A percentile compares a stretch with the other conserved stretches of the same genome.
phyloP scores from a whole-genome alignment of 2,888 invertebrate species.

The Drosophila cognata region DNA sequence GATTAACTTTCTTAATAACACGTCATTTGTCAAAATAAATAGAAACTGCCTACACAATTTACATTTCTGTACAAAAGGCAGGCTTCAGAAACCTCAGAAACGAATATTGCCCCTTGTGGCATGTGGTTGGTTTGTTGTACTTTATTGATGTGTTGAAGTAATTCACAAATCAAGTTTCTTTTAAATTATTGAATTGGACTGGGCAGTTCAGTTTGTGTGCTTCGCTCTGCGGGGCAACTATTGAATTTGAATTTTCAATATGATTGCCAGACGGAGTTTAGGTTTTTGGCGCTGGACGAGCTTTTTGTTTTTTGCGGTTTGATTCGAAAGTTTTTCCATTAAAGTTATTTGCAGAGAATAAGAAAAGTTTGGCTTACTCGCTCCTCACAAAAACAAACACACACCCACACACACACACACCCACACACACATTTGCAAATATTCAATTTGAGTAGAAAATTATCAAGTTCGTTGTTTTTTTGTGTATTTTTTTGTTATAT shows the following conservation, averaged over 20 bases:
- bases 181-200: slow-evolving; percentile 22
- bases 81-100: not conserved
- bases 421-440: slow-evolving; percentile 61
- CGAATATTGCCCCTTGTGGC: not conserved
- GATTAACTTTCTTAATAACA: not conserved
- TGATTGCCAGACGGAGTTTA: slow-evolving; percentile 39
- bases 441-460: slow-evolving; percentile 78
- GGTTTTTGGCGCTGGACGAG: slow-evolving; percentile 29
- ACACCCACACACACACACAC: slow-evolving; percentile 16
- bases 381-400: slow-evolving; percentile 23
- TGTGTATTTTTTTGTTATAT: slow-evolving; percentile 12
- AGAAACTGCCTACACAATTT: not conserved
- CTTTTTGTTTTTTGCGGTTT: slow-evolving; percentile 69
- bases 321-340: slow-evolving; percentile 79
- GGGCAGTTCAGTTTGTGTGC: slow-evolving; percentile 21
- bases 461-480: slow-evolving; percentile 60
- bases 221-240: slow-evolving; percentile 43
- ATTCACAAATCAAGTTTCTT: slow-evolving; percentile 9
- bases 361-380: slow-evolving; percentile 65
- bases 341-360: slow-evolving; percentile 78
- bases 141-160: not conserved
- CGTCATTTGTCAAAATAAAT: not conserved
- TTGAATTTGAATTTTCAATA: slow-evolving; percentile 77
- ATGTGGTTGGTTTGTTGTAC: not conserved
- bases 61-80: not conserved